Base-by-base conservation (phyloP, 2,888 invertebrate species). In the Encarsia formosa region DNA sequence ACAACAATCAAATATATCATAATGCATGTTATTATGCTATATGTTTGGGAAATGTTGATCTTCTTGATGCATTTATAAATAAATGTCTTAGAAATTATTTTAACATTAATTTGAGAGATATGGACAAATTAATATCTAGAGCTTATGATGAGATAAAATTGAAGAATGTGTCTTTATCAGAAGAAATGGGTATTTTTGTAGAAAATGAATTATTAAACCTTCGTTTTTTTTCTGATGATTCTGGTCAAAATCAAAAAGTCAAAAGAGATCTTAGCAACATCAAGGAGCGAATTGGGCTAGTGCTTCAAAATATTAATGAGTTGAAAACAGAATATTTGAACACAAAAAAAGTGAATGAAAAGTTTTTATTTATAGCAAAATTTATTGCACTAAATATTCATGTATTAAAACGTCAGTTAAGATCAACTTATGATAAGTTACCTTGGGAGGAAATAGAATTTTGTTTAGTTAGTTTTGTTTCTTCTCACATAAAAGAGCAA, bases 371-470 rank as follows among this genome's bases (percentile, higher is more conserved):
- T 26, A 49, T 51, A 16, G 51, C 35, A 35, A 58, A 49, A 48
- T 56, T 49, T 23, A 53, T 61, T 24, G 55, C 54, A 23, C 56
- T 57, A 52, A 63, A 62, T 51, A 51, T 63, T 43, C 44, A 55
- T 41, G 24, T 61, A 13, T 49, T 65, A 38, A 65, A 65, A 32
- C 48, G 49, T 18, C 57, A 58, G 22, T 41, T 65, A 23, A 64
- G 58, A 52, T 52, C 45, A 24, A 63, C 61, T 1, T 63, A 64
- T 43, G 45, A 52, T 34, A 52, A 31, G 38, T 35, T 65, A 40
- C 65, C 63, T 15, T 65, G 65, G 65, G 64, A 63, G 49, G 64
- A 65, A 59, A 61, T 65, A 3, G 63, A 64, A 40, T 64, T 64
- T 53, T 63, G 59, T 49, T 52, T 64, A 29, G 20, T 61, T n/a